Evolutionary conservation across 2,888 invertebrate genomes (phyloP), one percentile per base, ranked within the genome.

Genomic region (Ceramica pisi): DNA sequence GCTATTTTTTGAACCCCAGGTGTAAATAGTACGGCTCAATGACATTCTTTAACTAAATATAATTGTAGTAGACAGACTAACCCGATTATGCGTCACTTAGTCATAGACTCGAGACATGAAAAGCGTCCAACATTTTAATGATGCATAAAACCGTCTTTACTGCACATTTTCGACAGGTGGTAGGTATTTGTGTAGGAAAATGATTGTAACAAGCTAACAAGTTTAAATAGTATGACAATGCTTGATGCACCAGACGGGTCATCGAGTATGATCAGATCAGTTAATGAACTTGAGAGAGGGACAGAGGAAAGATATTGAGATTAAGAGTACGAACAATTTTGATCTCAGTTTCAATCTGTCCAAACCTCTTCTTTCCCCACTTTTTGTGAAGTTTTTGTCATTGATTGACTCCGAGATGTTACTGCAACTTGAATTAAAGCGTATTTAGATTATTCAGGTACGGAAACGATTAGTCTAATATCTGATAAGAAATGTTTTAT

Each of bases 21-120:
- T 75, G 50, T 57, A 75, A 68, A 59, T 75, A 75, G 56, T 44
- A 50, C 72, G 14, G 8, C 46, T 41, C 5, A 75, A 56, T 57
- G 48, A 66, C 66, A 48, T 57, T 66, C 14, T 50, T n/a, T 5
- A 14, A 50, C 56, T 68, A 75, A 57, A 75, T 68, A 75, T 62
- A 68, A 50, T 61, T 46, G 12, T 46, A 44, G 67, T 57, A 68
- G 61, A 75, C 74, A 68, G 21, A 38, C 60, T 74, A 61, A 74
- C 56, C 48, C 26, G 61, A 73, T 69, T 75, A 70, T 66, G 66
- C 53, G 61, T 50, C 73, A 74, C 72, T 57, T 23, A 57, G 61
- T 75, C 68, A 68, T 38, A 57, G 31, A 62, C 69, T 62, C 41
- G 0, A 60, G 63, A 75, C 63, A 44, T 48, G 16, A 14, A 46